A percentile compares a stretch with the other conserved stretches of the same genome.
Conservation (phyloP, 2,113 vertebrate species). For the Pseudorhombus dupliciocellatus region DNA sequence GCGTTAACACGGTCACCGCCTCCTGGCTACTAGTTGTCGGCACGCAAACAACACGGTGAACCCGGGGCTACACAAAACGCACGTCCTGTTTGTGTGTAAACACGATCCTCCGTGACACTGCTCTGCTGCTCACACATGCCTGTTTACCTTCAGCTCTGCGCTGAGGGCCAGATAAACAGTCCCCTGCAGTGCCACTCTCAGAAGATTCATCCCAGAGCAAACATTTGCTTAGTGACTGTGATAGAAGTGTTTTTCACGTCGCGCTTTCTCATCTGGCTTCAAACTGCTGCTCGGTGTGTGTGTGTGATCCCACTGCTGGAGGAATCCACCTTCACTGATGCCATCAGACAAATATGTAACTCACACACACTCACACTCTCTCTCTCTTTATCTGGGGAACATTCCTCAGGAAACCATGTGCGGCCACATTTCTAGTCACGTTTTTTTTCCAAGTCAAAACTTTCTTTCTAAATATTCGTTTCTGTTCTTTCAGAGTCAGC, state of each 20-base stretch:
- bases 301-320: slow-evolving; percentile 47
- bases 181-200: slow-evolving; percentile 7
- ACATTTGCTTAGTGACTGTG: slow-evolving; percentile 42
- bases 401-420: slow-evolving; percentile 70
- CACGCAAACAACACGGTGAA: slow-evolving; percentile 30
- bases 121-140: slow-evolving; percentile 28
- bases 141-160: slow-evolving; percentile 52
- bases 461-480: neutral
- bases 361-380: slow-evolving; percentile 15
- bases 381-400: slow-evolving; percentile 57
- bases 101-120: slow-evolving; percentile 47
- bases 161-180: slow-evolving; percentile 37
- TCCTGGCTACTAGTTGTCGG: slow-evolving; percentile 50
- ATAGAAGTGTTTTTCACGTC: slow-evolving; percentile 6
- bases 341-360: slow-evolving; percentile 73
- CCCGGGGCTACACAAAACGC: slow-evolving; percentile 5
- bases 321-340: slow-evolving; percentile 70
- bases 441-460: slow-evolving; percentile 22
- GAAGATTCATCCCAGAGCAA: slow-evolving; percentile 28
- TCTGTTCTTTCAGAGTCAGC: neutral
- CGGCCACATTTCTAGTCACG: slow-evolving; percentile 17
- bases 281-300: slow-evolving; percentile 24
- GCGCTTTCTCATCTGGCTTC: neutral
- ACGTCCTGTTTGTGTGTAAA: slow-evolving; percentile 72
- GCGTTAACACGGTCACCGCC: slow-evolving; percentile 29